Evolutionary conservation across 2,888 invertebrate species (phyloP).

Genomic region (Drosophila cracens): DNA sequence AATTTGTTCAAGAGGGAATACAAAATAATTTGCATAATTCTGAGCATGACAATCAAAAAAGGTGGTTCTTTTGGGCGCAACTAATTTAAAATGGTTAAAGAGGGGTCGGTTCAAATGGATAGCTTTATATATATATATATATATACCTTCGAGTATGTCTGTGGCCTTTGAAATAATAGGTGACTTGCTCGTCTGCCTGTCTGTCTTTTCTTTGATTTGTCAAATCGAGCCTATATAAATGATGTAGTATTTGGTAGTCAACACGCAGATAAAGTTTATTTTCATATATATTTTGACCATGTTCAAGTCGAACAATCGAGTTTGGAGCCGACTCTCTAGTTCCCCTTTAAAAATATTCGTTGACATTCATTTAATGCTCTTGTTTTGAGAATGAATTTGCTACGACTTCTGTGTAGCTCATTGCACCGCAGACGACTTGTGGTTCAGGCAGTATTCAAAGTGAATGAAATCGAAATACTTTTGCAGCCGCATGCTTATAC

Average conservation of each 20-base stretch:
- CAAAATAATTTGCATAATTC: constrained; percentile 35
- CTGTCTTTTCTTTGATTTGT: background rate
- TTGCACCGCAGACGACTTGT: background rate
- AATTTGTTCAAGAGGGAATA: constrained; percentile 7
- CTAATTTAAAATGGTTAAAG: background rate
- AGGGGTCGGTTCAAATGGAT: background rate
- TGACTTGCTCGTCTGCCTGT: background rate
- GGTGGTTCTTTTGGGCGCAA: background rate
- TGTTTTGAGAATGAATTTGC: background rate
- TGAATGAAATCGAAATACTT: constrained; percentile 9
- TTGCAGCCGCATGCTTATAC: constrained; percentile 8
- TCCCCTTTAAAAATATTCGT: background rate
- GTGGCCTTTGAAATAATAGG: background rate
- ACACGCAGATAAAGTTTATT: background rate
- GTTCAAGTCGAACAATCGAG: background rate
- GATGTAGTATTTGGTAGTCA: background rate
- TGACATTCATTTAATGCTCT: background rate
- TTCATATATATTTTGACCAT: background rate
- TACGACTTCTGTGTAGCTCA: background rate
- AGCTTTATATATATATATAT: background rate
- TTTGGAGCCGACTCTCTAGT: background rate
- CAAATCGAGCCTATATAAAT: background rate
- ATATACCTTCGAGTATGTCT: background rate
- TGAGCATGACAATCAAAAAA: constrained; percentile 5
- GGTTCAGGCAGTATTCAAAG: constrained; percentile 1